A percentile compares a stretch with the other conserved stretches of the same genome.
Conservation (phyloP, 2,797 vertebrate species). For the Xiphophorus birchmanni region DNA sequence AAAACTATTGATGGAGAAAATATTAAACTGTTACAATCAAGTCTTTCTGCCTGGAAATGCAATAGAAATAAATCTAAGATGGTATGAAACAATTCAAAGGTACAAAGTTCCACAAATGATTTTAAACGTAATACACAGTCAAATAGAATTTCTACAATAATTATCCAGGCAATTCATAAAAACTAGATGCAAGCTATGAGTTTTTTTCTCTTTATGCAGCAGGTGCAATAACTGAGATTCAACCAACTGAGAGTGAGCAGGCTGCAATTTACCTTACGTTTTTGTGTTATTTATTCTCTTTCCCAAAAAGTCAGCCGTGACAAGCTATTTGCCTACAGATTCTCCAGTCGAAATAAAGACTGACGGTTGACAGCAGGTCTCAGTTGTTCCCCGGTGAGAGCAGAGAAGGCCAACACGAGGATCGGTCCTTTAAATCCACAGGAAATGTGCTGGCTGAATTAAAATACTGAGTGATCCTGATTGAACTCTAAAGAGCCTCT, state of each 20-base stretch:
- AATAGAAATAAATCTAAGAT: background rate
- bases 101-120: background rate
- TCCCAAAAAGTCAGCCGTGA: slow-evolving; percentile 33
- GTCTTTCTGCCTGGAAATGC: background rate
- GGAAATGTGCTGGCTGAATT: slow-evolving; percentile 26
- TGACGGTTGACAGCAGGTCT: slow-evolving; percentile 39
- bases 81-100: background rate
- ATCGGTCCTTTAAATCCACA: slow-evolving; percentile 18
- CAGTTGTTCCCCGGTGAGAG: slow-evolving; percentile 33
- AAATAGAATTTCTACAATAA: background rate
- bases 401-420: slow-evolving; percentile 14
- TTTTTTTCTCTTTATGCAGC: background rate
- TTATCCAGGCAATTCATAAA: background rate
- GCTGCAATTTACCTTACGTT: slow-evolving; percentile 25
- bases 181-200: background rate
- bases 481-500: background rate
- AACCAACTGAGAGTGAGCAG: slow-evolving; percentile 9
- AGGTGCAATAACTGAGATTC: background rate
- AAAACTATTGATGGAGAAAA: background rate
- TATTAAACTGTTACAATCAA: background rate
- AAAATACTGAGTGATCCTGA: slow-evolving; percentile 13
- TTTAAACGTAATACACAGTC: background rate
- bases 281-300: slow-evolving; percentile 36
- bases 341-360: slow-evolving; percentile 26
- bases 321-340: slow-evolving; percentile 43